Evolutionary conservation across 2,113 vertebrate genomes (phyloP).

Genomic region (Paradisaea rubra): DNA sequence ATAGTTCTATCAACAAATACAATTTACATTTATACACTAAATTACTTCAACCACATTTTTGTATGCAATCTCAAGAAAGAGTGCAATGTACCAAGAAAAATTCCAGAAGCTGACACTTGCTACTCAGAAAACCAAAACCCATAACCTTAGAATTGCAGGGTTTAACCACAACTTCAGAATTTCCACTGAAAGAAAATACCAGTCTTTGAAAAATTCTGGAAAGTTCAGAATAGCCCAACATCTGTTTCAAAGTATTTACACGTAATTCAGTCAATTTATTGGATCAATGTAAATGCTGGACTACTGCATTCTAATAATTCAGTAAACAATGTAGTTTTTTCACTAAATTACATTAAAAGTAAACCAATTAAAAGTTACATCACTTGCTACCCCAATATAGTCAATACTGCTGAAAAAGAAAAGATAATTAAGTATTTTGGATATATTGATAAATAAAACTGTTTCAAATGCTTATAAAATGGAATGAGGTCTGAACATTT

Average conservation of each 20-base stretch:
- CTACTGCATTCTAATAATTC: background rate
- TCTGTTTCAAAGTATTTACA: background rate
- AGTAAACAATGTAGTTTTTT: background rate
- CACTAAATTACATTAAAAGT: background rate
- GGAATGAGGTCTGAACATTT: background rate
- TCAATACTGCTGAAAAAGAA: background rate
- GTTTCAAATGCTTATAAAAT: background rate
- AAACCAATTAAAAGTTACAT: background rate
- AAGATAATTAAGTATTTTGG: background rate
- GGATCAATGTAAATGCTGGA: background rate
- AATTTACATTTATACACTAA: background rate
- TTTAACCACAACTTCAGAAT: background rate
- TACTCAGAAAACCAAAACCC: background rate
- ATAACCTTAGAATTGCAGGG: background rate
- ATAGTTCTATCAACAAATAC: background rate
- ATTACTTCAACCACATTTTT: background rate
- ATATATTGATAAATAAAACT: background rate
- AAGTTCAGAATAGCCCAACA: background rate
- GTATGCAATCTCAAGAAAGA: background rate
- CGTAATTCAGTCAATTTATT: background rate
- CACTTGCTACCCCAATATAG: background rate
- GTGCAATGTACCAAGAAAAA: background rate
- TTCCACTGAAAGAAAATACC: background rate
- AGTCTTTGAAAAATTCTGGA: background rate
- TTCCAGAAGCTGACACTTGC: background rate